phyloP scores from a whole-genome alignment of 2,888 invertebrate species.

The Stegana nigrithorax region DNA sequence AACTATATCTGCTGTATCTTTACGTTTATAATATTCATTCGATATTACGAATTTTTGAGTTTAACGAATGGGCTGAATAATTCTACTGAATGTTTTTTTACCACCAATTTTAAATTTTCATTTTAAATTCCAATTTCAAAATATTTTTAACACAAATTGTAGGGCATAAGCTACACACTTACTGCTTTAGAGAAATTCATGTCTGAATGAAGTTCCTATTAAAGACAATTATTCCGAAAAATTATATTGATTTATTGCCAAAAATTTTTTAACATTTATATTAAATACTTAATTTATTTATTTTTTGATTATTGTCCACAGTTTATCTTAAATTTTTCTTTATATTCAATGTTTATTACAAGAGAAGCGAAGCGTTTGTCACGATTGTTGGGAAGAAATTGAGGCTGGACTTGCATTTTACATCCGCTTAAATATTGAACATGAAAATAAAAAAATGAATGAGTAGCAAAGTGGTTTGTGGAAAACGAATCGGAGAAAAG shows the following conservation, averaged over 20 bases:
- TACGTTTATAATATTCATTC: too few relatives aligned
- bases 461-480: background rate
- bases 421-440: conserved; percentile 50
- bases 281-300: conserved; percentile 8
- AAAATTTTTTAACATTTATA: background rate
- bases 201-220: conserved; percentile 12
- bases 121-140: background rate
- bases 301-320: conserved; percentile 12
- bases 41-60: too few relatives aligned
- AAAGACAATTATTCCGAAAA: background rate
- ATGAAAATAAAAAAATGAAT: conserved; percentile 40
- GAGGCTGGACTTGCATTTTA: conserved; percentile 38
- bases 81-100: too few relatives aligned
- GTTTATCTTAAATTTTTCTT: conserved; percentile 21
- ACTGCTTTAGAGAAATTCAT: conserved; percentile 56
- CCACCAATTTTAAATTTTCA: too few relatives aligned
- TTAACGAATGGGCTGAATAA: too few relatives aligned
- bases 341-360: background rate
- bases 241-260: background rate
- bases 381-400: conserved; percentile 44
- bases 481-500: background rate
- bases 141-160: background rate
- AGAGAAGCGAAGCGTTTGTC: conserved; percentile 23
- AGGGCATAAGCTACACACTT: conserved; percentile 41
- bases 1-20: too few relatives aligned